Percentiles rank a stretch among this genome's conserved stretches.
Conservation (phyloP, 2,113 vertebrate genomes). For the Penelope pileata region DNA sequence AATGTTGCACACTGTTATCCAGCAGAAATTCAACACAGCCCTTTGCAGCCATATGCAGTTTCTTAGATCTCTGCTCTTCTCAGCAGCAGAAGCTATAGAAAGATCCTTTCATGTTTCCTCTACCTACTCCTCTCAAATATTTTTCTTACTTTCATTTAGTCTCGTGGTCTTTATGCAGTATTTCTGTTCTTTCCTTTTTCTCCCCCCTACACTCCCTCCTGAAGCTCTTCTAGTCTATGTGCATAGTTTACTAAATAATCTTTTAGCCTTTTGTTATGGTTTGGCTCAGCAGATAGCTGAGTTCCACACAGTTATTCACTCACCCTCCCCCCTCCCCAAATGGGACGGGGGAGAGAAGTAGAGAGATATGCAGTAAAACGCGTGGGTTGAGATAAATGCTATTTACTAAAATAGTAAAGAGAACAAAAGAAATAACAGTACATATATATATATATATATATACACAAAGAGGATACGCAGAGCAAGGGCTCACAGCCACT, state of each 20-base stretch:
- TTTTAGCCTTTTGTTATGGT: background rate
- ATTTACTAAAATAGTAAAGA: too few relatives aligned
- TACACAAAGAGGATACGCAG: too few relatives aligned
- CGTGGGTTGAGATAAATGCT: too few relatives aligned
- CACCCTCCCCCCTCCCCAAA: too few relatives aligned
- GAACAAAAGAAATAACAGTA: too few relatives aligned
- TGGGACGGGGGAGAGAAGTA: too few relatives aligned
- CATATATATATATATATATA: too few relatives aligned
- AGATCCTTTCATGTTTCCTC: background rate
- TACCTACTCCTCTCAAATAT: constrained; percentile 3
- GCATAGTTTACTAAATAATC: background rate
- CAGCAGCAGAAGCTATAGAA: background rate
- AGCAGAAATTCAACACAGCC: background rate
- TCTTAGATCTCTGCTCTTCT: constrained; percentile 13
- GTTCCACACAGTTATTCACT: too few relatives aligned
- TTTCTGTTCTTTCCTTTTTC: background rate
- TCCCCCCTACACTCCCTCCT: background rate
- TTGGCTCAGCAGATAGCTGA: too few relatives aligned
- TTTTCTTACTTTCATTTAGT: constrained; percentile 45
- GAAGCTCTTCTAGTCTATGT: background rate
- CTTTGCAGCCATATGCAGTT: background rate
- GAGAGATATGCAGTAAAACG: too few relatives aligned
- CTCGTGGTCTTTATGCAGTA: constrained; percentile 7
- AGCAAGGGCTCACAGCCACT: too few relatives aligned
- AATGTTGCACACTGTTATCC: background rate